These are phyloP conservation scores for Grammomys dolichurus DNA, from an alignment of 2,113 vertebrate genomes.

Conservation along the genomic window DNA sequence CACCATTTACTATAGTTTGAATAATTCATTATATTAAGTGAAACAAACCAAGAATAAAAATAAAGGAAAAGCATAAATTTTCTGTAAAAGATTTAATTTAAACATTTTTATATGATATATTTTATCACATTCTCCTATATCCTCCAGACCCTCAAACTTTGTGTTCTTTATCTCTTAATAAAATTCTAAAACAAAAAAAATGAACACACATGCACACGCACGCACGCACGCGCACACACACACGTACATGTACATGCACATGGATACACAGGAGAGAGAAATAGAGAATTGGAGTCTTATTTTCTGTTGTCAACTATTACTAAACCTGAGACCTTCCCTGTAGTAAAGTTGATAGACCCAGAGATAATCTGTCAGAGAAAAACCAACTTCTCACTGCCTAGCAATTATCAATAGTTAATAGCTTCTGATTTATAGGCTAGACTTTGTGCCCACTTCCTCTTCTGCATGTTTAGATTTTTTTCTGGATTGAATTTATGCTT, in stretches of 20 bases:
- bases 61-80: neutral
- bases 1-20: neutral
- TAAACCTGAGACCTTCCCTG: neutral
- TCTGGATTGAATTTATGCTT: neutral
- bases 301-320: neutral
- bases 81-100: neutral
- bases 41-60: neutral
- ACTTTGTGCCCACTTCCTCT: neutral
- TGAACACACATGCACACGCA: neutral
- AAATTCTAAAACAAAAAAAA: neutral
- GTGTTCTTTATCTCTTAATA: neutral
- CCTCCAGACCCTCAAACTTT: neutral
- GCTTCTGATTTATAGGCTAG: neutral
- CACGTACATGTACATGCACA: neutral
- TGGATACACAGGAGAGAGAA: neutral
- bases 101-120: neutral
- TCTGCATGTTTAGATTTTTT: neutral
- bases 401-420: neutral
- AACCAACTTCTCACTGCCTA: neutral
- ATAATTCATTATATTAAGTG: no score
- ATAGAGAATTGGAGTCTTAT: neutral
- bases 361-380: neutral
- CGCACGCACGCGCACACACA: neutral
- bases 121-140: neutral
- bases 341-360: neutral